A percentile compares a stretch with the other conserved stretches of the same genome.
Conservation (phyloP, 2,113 vertebrate species). For the Charina bottae region DNA sequence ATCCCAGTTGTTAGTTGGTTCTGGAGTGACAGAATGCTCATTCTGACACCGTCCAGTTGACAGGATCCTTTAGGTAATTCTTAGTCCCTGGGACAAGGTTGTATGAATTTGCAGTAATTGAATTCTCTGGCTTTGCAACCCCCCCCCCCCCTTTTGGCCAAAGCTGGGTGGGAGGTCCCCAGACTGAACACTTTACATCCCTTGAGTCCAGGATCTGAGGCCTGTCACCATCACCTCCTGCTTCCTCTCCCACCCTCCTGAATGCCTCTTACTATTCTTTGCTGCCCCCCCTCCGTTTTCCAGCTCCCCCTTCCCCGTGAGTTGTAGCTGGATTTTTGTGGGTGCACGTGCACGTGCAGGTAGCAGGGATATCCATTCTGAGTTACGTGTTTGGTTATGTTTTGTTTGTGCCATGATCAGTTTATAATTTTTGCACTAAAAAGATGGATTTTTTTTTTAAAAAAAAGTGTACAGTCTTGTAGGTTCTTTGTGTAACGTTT, state of each 20-base stretch:
- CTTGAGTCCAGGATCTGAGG: background rate
- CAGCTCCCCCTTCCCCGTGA: background rate
- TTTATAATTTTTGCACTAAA: slow-evolving; percentile 68
- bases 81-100: too few relatives aligned
- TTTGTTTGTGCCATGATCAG: slow-evolving; percentile 54
- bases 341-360: background rate
- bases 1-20: background rate
- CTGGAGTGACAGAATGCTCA: too few relatives aligned
- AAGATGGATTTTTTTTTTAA: background rate
- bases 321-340: slow-evolving; percentile 40
- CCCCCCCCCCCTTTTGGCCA: background rate
- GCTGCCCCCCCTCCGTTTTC: background rate
- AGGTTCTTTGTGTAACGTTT: background rate
- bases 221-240: background rate
- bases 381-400: background rate
- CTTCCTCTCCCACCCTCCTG: background rate
- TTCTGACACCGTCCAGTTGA: too few relatives aligned
- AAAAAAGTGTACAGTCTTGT: slow-evolving; percentile 2
- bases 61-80: too few relatives aligned
- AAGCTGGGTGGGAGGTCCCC: background rate
- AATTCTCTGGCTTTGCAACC: too few relatives aligned
- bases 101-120: background rate
- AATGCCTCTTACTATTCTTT: background rate
- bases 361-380: rapidly evolving
- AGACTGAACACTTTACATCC: too few relatives aligned